A percentile compares a stretch with the other conserved stretches of the same genome.
Evolutionary conservation across 2,888 invertebrate species (phyloP).

Genomic region (Pyralis farinalis): DNA sequence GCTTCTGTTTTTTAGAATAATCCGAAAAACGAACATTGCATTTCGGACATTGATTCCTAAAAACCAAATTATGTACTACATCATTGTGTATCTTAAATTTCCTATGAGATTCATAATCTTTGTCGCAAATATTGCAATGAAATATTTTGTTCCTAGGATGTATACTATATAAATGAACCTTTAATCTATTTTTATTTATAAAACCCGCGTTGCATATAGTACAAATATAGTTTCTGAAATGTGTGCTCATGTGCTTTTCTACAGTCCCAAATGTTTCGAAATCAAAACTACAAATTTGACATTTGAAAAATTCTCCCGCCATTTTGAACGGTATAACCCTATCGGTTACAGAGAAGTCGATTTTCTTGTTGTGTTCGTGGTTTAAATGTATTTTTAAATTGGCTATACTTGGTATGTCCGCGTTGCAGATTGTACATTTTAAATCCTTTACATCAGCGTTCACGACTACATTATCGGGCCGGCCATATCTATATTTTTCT

Average conservation of each 20-base stretch:
- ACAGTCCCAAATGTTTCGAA: constrained; percentile 24
- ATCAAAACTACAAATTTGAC: constrained; percentile 24
- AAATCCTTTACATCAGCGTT: constrained; percentile 37
- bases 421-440: constrained; percentile 31
- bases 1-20: constrained; percentile 37
- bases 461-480: constrained; percentile 29
- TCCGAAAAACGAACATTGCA: constrained; percentile 37
- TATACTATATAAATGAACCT: constrained; percentile 38
- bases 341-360: constrained; percentile 28
- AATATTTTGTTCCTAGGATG: constrained; percentile 12
- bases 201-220: constrained; percentile 39
- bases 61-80: constrained; percentile 31
- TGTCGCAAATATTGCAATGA: constrained; percentile 37
- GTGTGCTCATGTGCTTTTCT: constrained; percentile 24
- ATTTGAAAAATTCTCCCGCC: constrained; percentile 23
- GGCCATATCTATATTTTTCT: constrained; percentile 21
- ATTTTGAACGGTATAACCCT: constrained; percentile 38
- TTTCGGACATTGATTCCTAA: constrained; percentile 35
- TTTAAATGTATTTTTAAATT: constrained; percentile 31
- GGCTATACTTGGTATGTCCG: constrained; percentile 20
- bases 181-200: constrained; percentile 48
- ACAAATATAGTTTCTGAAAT: constrained; percentile 30
- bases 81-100: constrained; percentile 32
- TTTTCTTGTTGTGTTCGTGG: constrained; percentile 25
- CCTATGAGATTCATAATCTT: constrained; percentile 30